Evolutionary conservation across 2,888 invertebrate genomes (phyloP), one percentile per base, ranked within the genome.

Genomic region (Mythimna pallens): DNA sequence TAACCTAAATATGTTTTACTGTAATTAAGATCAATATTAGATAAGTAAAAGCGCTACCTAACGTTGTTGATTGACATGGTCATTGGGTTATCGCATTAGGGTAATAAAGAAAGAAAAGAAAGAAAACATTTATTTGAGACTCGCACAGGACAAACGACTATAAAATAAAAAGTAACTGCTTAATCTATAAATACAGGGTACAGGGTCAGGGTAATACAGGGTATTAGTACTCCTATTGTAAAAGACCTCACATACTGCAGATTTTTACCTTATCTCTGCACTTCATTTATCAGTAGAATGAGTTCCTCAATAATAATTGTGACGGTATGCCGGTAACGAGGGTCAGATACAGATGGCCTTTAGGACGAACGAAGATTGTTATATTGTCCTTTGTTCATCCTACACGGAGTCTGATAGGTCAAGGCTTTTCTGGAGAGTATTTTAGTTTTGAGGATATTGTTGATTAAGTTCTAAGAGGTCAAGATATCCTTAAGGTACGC

Each of bases 11-110:
- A 73, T 75, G 68, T 55, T 62, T 57, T 65, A 64, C 55, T 59
- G 69, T 77, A 69, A 84, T 85, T 85, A 81, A 81, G 84, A 86
- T 85, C 65, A 36, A 75, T 64, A 72, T 80, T 80, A 58, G 86
- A 80, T 86, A 86, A 69, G 20, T n/a, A 66, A 65, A 80, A 75
- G 63, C 57, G 47, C 73, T 58, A 40, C 36, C 61, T 40, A 66
- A 65, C 77, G 76, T 75, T 77, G 73, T 78, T 67, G 76, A 85
- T 81, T 82, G 78, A 81, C 80, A 61, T 63, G 67, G 73, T 77
- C 74, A 62, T 76, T 70, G 55, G 40, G 62, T 63, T 86, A 84
- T 86, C 82, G 85, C 25, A 59, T 25, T 76, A 64, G 67, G 55
- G 54, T 80, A 79, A 80, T 82, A 68, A n/a, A n/a, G n/a, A n/a